Evolutionary conservation across 2,888 invertebrate species (phyloP), one percentile per base, ranked within the genome.

Genomic region (Athrips mouffetella): DNA sequence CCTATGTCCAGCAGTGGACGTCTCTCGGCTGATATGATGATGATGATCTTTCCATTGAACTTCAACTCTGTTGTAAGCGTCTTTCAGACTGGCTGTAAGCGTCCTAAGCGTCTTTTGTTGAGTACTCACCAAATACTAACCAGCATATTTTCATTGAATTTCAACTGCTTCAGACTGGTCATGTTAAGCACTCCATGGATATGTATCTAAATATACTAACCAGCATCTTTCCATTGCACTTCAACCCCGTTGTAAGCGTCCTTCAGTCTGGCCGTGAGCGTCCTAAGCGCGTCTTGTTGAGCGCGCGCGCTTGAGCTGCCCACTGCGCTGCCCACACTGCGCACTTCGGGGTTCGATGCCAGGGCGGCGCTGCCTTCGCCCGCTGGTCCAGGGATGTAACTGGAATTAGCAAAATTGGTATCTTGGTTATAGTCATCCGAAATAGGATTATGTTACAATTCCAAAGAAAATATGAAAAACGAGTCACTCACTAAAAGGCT

Each of bases 171-270:
- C n/a, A n/a, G n/a, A n/a, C n/a, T n/a, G n/a, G n/a, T n/a, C n/a
- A n/a, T n/a, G n/a, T n/a, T n/a, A n/a, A n/a, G n/a, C n/a, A n/a
- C n/a, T n/a, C n/a, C n/a, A n/a, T 85, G 67, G 39, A 21, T 20
- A n/a, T 1, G 2, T 52, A 50, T 11, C 3, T 33, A 4, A n/a
- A 33, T 33, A n/a, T n/a, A 35, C 64, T 59, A 15, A 79, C 82
- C 79, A 2, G 74, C 68, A 23, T 94, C 93, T 39, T 90, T 89
- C 96, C 96, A 96, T 65, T 96, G 95, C 25, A 98, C 97, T 70
- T 98, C 97, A 59, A 94, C 91, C 0, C 98, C 98, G 68, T 96
- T 96, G 83, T 94, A 96, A 0, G 98, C 98, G 70, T 94, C 94
- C 67, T 94, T 92, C 53, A 98, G 89, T 66, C 95, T 92, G 57